Conservation (phyloP, 2,113 vertebrate species). For the Trichomycterus rosablanca region DNA sequence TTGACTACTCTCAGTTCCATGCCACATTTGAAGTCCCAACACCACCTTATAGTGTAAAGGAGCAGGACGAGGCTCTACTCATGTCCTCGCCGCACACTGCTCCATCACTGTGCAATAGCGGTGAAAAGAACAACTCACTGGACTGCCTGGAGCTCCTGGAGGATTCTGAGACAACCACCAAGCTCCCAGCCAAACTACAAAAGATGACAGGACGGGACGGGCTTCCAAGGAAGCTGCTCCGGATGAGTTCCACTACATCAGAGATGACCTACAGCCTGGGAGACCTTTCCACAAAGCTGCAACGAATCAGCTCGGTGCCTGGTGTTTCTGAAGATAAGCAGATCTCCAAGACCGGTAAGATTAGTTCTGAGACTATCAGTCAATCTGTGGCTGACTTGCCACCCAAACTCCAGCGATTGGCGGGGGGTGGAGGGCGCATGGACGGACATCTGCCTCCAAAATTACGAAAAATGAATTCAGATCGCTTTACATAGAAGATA, state of each 20-base stretch:
- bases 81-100: slow-evolving; percentile 95
- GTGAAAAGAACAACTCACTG: slow-evolving; percentile 88
- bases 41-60: slow-evolving; percentile 92
- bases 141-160: slow-evolving; percentile 91
- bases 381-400: slow-evolving; percentile 95
- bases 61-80: slow-evolving; percentile 93
- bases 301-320: slow-evolving; percentile 97
- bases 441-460: slow-evolving; percentile 94
- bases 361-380: slow-evolving; percentile 88
- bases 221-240: slow-evolving; percentile 90
- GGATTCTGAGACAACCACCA: slow-evolving; percentile 78
- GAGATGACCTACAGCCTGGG: slow-evolving; percentile 97
- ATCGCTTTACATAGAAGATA: slow-evolving; percentile 85
- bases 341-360: slow-evolving; percentile 80
- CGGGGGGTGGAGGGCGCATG: slow-evolving; percentile 80
- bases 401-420: slow-evolving; percentile 92
- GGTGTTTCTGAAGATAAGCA: slow-evolving; percentile 92
- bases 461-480: slow-evolving; percentile 98
- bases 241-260: slow-evolving; percentile 97
- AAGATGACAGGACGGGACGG: slow-evolving; percentile 96
- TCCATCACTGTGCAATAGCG: slow-evolving; percentile 89
- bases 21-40: slow-evolving; percentile 96
- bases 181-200: slow-evolving; percentile 92
- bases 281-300: slow-evolving; percentile 95
- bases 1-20: slow-evolving; percentile 99